phyloP scores from a whole-genome alignment of 2,113 vertebrate genomes.

The Podilymbus podiceps region DNA sequence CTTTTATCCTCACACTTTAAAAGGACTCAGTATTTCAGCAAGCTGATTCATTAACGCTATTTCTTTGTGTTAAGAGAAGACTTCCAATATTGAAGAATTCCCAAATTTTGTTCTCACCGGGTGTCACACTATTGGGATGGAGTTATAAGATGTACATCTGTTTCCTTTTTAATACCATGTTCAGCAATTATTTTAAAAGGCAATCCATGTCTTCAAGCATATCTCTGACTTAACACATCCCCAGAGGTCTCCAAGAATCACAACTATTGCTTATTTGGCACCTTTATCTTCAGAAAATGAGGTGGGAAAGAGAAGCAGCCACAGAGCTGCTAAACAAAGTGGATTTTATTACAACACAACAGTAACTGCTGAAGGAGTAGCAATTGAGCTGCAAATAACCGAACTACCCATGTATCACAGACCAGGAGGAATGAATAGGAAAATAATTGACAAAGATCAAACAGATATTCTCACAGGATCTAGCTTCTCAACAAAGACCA shows the following conservation, averaged over 20 bases:
- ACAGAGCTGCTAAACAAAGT: background rate
- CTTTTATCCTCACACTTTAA: background rate
- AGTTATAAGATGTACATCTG: background rate
- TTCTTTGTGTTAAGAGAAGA: background rate
- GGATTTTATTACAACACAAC: background rate
- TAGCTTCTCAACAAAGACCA: background rate
- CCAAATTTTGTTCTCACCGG: background rate
- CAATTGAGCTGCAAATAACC: background rate
- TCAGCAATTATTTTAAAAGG: background rate
- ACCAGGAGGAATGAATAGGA: slow-evolving; percentile 12
- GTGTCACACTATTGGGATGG: background rate
- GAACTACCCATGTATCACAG: background rate
- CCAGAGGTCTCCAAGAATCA: background rate
- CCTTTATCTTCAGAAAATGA: background rate
- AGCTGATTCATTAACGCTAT: background rate
- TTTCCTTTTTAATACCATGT: background rate
- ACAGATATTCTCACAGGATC: background rate
- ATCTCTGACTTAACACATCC: background rate
- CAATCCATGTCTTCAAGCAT: background rate
- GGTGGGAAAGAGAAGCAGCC: background rate
- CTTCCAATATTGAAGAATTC: background rate
- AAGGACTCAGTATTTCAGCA: background rate
- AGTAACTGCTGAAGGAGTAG: background rate
- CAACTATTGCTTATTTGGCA: background rate
- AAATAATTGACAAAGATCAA: slow-evolving; percentile 10